A percentile compares a stretch with the other conserved stretches of the same genome.
These are phyloP conservation scores for Leptinotarsa juncta DNA, from an alignment of 2,888 invertebrate species.

Conservation along the genomic window DNA sequence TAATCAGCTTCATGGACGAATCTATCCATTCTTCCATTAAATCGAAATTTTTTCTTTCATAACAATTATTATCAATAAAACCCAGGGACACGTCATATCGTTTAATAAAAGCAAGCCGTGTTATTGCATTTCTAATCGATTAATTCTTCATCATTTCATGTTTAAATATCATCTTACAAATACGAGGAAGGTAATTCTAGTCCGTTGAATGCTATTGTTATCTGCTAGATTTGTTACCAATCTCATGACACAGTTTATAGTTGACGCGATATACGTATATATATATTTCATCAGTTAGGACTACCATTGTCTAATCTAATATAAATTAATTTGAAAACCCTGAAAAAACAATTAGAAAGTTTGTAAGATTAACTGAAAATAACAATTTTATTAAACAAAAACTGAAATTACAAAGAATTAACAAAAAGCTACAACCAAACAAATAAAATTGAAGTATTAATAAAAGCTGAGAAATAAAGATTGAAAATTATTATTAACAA, in stretches of 20 bases:
- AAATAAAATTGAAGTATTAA: no score
- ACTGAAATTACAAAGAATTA: no score
- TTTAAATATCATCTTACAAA: constrained; percentile 28
- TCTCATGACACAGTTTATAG: not conserved
- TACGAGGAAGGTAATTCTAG: constrained; percentile 31
- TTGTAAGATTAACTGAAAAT: no score
- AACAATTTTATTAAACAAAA: no score
- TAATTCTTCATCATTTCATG: constrained; percentile 15
- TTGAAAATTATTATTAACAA: no score
- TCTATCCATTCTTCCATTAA: constrained; percentile 10
- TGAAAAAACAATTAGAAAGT: no score
- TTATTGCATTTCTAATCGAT: constrained; percentile 21
- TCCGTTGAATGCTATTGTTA: constrained; percentile 27
- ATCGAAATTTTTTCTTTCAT: constrained; percentile 2
- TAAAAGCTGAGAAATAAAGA: no score
- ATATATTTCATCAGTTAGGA: no score
- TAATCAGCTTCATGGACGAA: constrained; percentile 13
- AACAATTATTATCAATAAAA: constrained; percentile 19
- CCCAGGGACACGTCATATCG: constrained; percentile 5
- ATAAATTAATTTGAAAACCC: no score
- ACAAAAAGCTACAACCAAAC: no score
- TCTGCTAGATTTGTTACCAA: not conserved
- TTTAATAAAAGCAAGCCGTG: not conserved
- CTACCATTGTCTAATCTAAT: no score
- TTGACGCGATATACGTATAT: not conserved